Percentiles rank a stretch among this genome's conserved stretches.
Evolutionary conservation across 2,797 vertebrate species (phyloP).

Genomic region (Hippoglossus hippoglossus): DNA sequence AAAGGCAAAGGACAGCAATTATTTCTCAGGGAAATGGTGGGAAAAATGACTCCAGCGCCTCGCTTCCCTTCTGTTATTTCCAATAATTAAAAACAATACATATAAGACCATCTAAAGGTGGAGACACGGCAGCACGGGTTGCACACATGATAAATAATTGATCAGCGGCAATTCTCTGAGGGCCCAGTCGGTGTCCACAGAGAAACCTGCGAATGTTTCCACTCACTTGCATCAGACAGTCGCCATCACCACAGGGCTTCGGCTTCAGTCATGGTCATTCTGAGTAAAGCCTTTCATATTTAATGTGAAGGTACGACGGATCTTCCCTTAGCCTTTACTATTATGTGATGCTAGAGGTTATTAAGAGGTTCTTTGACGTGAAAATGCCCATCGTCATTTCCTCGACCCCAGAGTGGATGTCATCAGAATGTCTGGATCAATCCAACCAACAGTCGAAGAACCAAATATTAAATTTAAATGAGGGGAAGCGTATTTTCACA

Average conservation of each 20-base stretch:
- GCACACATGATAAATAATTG: conserved; percentile 38
- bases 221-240: conserved; percentile 56
- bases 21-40: conserved; percentile 55
- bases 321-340: too few relatives aligned
- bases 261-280: conserved; percentile 36
- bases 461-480: too few relatives aligned
- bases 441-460: neutral
- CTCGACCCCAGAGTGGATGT: neutral
- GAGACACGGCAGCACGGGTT: conserved; percentile 9
- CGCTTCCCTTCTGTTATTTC: conserved; percentile 22
- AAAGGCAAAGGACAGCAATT: conserved; percentile 78
- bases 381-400: neutral
- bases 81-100: conserved; percentile 51
- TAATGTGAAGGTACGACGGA: neutral
- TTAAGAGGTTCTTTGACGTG: neutral
- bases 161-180: conserved; percentile 28
- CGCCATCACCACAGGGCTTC: conserved; percentile 22
- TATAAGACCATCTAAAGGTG: conserved; percentile 40
- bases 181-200: conserved; percentile 24
- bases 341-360: neutral
- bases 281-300: conserved; percentile 5
- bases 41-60: conserved; percentile 26
- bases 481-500: too few relatives aligned
- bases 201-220: conserved; percentile 47
- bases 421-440: neutral